Percentiles rank a stretch among this genome's conserved stretches.
Conservation (phyloP, 2,888 invertebrate genomes). For the Neoascia interrupta region DNA sequence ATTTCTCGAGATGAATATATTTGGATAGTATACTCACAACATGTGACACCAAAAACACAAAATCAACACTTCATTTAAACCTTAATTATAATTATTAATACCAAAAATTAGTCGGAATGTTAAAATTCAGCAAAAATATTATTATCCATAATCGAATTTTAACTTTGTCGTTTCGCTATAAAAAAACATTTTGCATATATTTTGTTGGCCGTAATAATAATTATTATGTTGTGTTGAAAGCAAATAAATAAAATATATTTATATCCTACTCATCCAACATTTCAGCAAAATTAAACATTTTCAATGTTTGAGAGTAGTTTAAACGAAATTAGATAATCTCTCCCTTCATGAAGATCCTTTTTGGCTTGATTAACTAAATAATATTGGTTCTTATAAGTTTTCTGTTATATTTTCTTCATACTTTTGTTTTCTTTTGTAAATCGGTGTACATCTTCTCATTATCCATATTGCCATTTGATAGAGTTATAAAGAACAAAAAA, state of each 20-base stretch:
- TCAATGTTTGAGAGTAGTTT: slow-evolving; percentile 59
- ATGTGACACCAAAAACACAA: not conserved
- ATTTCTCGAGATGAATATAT: not conserved
- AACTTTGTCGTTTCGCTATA: slow-evolving; percentile 32
- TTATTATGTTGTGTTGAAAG: not conserved
- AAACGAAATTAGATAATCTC: slow-evolving; percentile 60
- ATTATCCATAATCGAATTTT: slow-evolving; percentile 6
- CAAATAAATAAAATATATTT: slow-evolving; percentile 12
- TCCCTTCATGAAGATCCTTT: slow-evolving; percentile 60
- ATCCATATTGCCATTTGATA: slow-evolving; percentile 37
- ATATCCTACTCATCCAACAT: slow-evolving; percentile 69
- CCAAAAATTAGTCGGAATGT: slow-evolving; percentile 8
- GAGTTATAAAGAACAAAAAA: slow-evolving; percentile 14
- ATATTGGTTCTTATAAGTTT: too few relatives aligned
- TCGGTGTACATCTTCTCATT: slow-evolving; percentile 48
- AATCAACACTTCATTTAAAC: slow-evolving; percentile 32
- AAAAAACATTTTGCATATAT: not conserved
- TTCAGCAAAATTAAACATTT: slow-evolving; percentile 65
- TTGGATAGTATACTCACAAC: not conserved
- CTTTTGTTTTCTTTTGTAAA: slow-evolving; percentile 43
- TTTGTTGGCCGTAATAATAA: not conserved
- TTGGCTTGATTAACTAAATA: slow-evolving; percentile 60
- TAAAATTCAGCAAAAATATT: slow-evolving; percentile 24
- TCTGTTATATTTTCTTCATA: too few relatives aligned
- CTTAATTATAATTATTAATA: too few relatives aligned